Evolutionary conservation across 2,797 vertebrate species (phyloP).

Genomic region (Tolypeutes matacus): DNA sequence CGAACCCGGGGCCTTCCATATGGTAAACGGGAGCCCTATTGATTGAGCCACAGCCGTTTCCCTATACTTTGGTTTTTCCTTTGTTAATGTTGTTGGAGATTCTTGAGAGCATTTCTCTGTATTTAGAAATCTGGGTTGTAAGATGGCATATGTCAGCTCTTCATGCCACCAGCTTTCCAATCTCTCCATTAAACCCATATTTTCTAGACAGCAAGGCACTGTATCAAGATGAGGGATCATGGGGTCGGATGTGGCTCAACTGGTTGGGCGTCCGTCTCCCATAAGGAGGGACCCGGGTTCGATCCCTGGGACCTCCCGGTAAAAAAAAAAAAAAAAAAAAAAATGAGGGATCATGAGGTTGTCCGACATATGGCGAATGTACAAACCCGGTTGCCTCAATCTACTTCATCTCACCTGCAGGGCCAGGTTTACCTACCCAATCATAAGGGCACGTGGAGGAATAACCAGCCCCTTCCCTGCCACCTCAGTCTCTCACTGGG

Average conservation of each 20-base stretch:
- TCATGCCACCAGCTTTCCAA: not conserved
- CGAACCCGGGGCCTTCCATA: too few species aligned
- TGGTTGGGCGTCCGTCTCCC: too few species aligned
- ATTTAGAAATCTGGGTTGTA: slow-evolving; percentile 33
- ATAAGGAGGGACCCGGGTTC: too few species aligned
- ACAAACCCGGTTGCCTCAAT: not conserved
- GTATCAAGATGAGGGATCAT: not conserved
- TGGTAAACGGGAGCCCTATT: too few species aligned
- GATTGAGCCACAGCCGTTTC: too few species aligned
- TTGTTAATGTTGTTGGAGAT: not conserved
- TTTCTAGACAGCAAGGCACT: slow-evolving; percentile 29
- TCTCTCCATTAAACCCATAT: slow-evolving; percentile 18
- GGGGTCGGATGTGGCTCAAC: too few species aligned
- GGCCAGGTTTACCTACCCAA: not conserved
- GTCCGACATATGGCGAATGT: slow-evolving; percentile 1
- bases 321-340: too few species aligned
- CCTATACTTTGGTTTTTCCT: slow-evolving; percentile 31
- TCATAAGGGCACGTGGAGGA: not conserved
- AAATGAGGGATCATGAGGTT: not conserved
- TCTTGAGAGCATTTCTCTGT: not conserved
- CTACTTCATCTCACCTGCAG: not conserved
- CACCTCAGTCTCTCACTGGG: not conserved
- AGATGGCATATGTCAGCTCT: slow-evolving; percentile 44
- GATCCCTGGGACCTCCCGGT: too few species aligned
- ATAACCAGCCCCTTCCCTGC: not conserved